Base-by-base conservation (phyloP, 2,113 vertebrate species). In the Zosterops hypoxanthus region DNA sequence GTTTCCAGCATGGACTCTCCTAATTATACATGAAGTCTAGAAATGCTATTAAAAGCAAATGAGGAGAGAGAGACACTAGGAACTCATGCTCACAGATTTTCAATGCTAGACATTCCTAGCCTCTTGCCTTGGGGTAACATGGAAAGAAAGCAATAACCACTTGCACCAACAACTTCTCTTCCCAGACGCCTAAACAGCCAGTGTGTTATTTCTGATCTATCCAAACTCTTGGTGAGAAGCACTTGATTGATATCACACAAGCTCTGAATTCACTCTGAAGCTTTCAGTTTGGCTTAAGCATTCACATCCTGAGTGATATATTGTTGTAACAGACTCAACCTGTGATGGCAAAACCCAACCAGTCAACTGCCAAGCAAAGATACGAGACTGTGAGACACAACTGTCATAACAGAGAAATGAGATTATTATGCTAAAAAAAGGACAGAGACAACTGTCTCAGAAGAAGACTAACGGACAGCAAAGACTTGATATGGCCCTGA, bases 211-310 rank as follows among this genome's bases (percentile, higher is more conserved):
- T 57, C 21, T 68, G 11, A 87, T 31, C 39, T 56, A 55, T 3
- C 13, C 71, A 91, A 73, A 59, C 13, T 41, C 66, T 44, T 59
- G 14, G 19, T 29, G 13, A 86, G 39, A 82, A 56, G 16, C 5
- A 81, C 2, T 0, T 11, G 15, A 60, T 9, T 11, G 15, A 60
- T 9, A 80, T 7, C 1, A 2, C 24, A 5, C 12, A 42, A 80
- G 65, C 34, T 49, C 59, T 36, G 12, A 17, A 41, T 55, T 73
- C 42, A 34, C 26, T 59, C 71, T 29, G 52, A 80, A 93, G 63
- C 8, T 42, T 77, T 42, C 9, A 34, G 18, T 21, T 87, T 41
- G 17, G 13, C 25, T 90, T 56, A 82, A 13, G n/a, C 53, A 82
- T n/a, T 86, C 20, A 36, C 12, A 75, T 36, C 26, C 41, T 2